Percentiles rank a stretch among this genome's conserved stretches.
Evolutionary conservation across 1,140 invertebrate genomes (phyloP).

Genomic region (Holcopasites calliopsidis): DNA sequence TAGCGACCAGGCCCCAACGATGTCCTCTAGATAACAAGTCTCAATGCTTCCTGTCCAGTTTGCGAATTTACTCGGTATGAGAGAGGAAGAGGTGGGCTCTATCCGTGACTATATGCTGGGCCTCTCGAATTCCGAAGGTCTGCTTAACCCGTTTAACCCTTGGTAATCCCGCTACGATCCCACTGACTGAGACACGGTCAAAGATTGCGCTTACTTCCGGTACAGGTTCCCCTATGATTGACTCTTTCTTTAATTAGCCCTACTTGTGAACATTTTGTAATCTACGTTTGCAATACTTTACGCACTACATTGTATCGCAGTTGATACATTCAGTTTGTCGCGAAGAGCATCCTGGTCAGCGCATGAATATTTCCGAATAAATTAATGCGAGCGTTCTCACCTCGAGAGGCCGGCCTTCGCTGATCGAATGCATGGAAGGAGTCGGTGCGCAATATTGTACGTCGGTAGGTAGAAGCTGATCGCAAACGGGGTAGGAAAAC

Average conservation of each 20-base stretch:
- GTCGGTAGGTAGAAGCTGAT: background rate
- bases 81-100: background rate
- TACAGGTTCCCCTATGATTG: background rate
- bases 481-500: background rate
- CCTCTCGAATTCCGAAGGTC: slow-evolving; percentile 35
- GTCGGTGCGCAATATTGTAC: background rate
- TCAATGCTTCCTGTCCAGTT: slow-evolving; percentile 32
- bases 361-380: slow-evolving; percentile 10
- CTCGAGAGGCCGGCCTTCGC: slow-evolving; percentile 5
- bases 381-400: background rate
- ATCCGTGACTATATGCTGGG: background rate
- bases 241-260: background rate
- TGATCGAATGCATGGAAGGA: too few relatives aligned
- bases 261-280: background rate
- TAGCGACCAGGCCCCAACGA: slow-evolving; percentile 12
- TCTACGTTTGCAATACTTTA: too few relatives aligned
- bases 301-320: background rate
- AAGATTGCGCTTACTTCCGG: slow-evolving; percentile 4
- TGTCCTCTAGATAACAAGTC: slow-evolving; percentile 50
- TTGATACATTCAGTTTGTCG: background rate
- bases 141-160: slow-evolving; percentile 35
- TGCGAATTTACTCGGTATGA: background rate
- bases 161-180: slow-evolving; percentile 9
- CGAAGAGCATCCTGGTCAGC: background rate
- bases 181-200: slow-evolving; percentile 27